phyloP scores from a whole-genome alignment of 2,113 vertebrate species.

The human region GRCh38 chr16:17390001-17390500 shows the following conservation, averaged over 20 bases:
- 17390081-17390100: background rate
- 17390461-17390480: background rate
- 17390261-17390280: background rate
- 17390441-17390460: no score
- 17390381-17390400: background rate
- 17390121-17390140: slow-evolving; percentile 38
- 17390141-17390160: background rate
- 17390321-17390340: background rate
- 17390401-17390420: rapidly evolving
- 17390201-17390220: background rate
- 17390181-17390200: background rate
- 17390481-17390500: background rate
- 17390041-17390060: slow-evolving; percentile 64
- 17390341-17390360: rapidly evolving
- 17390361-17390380: background rate
- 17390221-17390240: background rate
- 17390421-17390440: background rate
- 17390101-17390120: background rate
- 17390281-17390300: background rate
- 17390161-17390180: background rate
- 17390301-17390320: background rate
- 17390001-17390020: slow-evolving; percentile 82
- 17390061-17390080: slow-evolving; percentile 48
- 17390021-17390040: slow-evolving; percentile 78
- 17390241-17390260: background rate